Percentiles rank a stretch among this genome's conserved stretches.
Conservation (phyloP, 2,888 invertebrate genomes). For the Dasysyrphus albostriatus region DNA sequence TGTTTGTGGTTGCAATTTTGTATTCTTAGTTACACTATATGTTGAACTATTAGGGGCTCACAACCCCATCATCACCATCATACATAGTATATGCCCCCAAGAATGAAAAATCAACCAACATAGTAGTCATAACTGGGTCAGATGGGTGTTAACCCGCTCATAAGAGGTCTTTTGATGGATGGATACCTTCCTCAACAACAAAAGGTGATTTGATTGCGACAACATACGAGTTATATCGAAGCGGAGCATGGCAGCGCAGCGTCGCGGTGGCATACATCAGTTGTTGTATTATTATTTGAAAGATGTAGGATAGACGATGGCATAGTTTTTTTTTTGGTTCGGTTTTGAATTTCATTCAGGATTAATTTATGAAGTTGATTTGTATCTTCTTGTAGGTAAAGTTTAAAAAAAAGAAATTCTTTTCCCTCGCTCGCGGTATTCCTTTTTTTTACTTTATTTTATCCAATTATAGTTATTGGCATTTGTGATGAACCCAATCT, state of each 20-base stretch:
- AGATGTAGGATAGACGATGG: conserved; percentile 50
- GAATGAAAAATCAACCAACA: not conserved
- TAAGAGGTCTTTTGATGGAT: conserved; percentile 65
- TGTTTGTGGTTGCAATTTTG: conserved; percentile 44
- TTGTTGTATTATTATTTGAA: not conserved
- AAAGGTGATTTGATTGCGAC: conserved; percentile 30
- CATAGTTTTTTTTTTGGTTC: conserved; percentile 45
- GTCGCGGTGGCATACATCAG: not conserved
- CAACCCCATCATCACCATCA: conserved; percentile 32
- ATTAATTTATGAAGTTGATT: conserved; percentile 62
- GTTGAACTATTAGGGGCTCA: conserved; percentile 23
- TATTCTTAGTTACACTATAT: conserved; percentile 17
- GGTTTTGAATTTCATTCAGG: conserved; percentile 52
- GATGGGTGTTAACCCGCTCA: conserved; percentile 65
- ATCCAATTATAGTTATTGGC: conserved; percentile 60
- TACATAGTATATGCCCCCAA: not conserved
- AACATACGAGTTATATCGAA: conserved; percentile 18
- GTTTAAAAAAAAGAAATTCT: not conserved
- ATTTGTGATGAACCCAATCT: conserved; percentile 26
- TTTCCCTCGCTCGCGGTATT: conserved; percentile 9
- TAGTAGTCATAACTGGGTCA: conserved; percentile 54
- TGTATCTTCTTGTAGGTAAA: conserved; percentile 14
- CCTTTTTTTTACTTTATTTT: conserved; percentile 6
- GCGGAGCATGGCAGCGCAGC: not conserved
- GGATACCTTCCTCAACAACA: conserved; percentile 41